Evolutionary conservation across 2,797 vertebrate species (phyloP), one percentile per base, ranked within the genome.

Genomic region (Catostomus latipinnis): DNA sequence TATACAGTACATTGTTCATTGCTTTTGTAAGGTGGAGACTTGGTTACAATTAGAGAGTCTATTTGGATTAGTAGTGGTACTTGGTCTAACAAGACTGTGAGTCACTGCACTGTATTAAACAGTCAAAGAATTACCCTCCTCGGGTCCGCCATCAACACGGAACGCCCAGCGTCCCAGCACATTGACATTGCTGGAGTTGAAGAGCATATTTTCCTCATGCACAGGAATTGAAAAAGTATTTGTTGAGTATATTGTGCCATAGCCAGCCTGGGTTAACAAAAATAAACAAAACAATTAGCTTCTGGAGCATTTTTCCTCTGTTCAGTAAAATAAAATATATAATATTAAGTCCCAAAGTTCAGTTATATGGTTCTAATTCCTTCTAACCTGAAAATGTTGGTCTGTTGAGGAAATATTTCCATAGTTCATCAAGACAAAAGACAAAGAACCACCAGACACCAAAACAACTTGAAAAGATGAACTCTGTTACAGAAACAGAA

Each of bases 351-450:
- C 12, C 0, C 11, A 54, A 0, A n/a, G 50, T 56, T 57, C 34
- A 57, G 56, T 58, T 2, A 48, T 18, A 22, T 0, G 10, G 2
- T 18, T 49, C 1, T 10, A 1, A 46, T 11, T 6, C 7, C 49
- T 7, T 46, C 52, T 62, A 6, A 68, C 63, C 71, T 14, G 48
- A 56, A 56, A 62, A 0, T 0, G 0, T 6, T 54, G 49, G n/a
- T 70, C 0, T 0, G 10, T 56, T 12, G 72, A 13, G 14, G 61
- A 18, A 22, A 75, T 62, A 8, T 61, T 43, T 10, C 63, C 72
- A 0, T 81, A 75, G 57, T 78, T 71, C 14, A 78, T 63, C 67
- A 78, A 12, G 58, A 78, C n/a, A 62, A 71, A 78, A 56, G 76
- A 78, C 58, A 62, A 18, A 16, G 60, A 16, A 0, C 61, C 58